phyloP scores from a whole-genome alignment of 2,113 vertebrate species.

The Trinectes maculatus region DNA sequence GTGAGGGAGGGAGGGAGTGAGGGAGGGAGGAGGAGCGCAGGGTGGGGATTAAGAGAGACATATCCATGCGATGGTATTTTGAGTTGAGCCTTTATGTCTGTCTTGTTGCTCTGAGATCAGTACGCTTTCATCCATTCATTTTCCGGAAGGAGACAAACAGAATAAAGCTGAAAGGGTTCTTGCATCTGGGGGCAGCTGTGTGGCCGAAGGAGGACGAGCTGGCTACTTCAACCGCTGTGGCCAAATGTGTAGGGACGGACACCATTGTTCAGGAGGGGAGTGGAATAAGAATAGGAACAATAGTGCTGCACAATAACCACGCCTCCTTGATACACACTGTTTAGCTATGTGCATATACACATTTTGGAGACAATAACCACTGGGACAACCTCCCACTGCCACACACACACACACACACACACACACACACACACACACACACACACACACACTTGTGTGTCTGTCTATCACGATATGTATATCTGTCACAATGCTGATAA shows the following conservation, averaged over 20 bases:
- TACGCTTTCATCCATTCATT: constrained; percentile 49
- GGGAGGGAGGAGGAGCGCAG: too few species aligned
- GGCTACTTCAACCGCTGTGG: constrained; percentile 7
- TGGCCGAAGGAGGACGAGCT: constrained; percentile 48
- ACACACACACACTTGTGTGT: constrained; percentile 3
- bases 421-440: background rate
- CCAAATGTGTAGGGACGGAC: constrained; percentile 40
- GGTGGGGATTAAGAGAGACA: background rate
- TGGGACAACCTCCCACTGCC: background rate
- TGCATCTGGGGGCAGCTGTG: constrained; percentile 32
- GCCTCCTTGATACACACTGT: constrained; percentile 46
- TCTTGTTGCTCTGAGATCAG: constrained; percentile 20
- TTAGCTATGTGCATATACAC: constrained; percentile 52
- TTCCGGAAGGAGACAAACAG: constrained; percentile 38
- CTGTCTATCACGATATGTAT: constrained; percentile 39
- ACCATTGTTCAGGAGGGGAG: constrained; percentile 52
- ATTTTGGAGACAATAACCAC: constrained; percentile 48
- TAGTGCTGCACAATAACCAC: constrained; percentile 41
- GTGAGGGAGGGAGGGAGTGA: too few species aligned
- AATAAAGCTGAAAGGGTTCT: constrained; percentile 38
- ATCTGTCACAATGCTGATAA: constrained; percentile 25
- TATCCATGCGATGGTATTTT: constrained; percentile 29
- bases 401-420: background rate
- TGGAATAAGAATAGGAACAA: constrained; percentile 66
- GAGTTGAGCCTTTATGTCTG: constrained; percentile 46